Evolutionary conservation across 2,113 vertebrate species (phyloP), one percentile per base, ranked within the genome.

Genomic region (Chlamydotis undulata): DNA sequence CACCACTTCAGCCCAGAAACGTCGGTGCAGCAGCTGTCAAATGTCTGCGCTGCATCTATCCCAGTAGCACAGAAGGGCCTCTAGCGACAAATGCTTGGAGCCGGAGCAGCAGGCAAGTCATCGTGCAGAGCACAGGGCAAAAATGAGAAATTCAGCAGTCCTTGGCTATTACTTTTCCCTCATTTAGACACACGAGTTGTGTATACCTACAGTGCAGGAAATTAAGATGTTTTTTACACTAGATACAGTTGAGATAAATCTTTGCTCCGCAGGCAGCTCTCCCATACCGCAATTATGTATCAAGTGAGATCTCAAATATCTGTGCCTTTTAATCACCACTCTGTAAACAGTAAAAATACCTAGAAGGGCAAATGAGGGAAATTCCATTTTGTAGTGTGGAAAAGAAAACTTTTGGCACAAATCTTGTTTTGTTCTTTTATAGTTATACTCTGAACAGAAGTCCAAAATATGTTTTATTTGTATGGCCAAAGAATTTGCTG

Each of bases 31-130:
- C 59, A n/a, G 35, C 60, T 39, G 56, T 8, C 16, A 57, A 16
- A 28, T 0, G 9, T 16, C 69, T 24, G 25, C 5, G 4, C 35
- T 3, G 43, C 55, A 5, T 49, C 14, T 50, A 6, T 55, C 61
- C 24, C 5, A 0, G 3, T 19, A 12, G 63, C 26, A 3, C 24
- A 6, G 61, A 73, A 52, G 53, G 45, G 74, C 74, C 78, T 91
- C 77, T 35, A 73, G 60, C 6, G 70, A 65, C 57, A 14, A 49
- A 12, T 5, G 1, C 6, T 3, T 2, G 1, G 8, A 6, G 2
- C 17, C 4, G 0, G 31, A 19, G 29, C 8, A 1, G 13, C 1
- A 0, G 9, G 7, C 7, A 25, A 17, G 3, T 6, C 29, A 1
- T 37, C 8, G 6, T 9, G 33, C 26, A 37, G 15, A 47, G 13